phyloP scores from a whole-genome alignment of 2,888 invertebrate genomes.

The Zaprionus bogoriensis region DNA sequence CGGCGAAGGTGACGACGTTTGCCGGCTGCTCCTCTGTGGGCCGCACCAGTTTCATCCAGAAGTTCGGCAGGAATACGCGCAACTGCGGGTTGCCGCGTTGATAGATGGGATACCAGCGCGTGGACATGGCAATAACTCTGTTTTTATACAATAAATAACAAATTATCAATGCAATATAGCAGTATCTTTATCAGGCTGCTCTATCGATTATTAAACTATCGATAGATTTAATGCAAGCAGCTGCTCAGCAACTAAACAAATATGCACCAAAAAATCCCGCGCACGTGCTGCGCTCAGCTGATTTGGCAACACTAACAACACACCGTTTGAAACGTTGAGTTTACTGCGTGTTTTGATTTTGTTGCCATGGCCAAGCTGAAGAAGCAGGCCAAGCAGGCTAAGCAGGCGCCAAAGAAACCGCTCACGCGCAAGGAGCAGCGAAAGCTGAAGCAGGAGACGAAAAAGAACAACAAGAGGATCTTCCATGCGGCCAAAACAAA shows the following conservation, averaged over 20 bases:
- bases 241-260: not conserved
- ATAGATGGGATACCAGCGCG: conserved; percentile 92
- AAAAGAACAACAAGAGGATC: conserved; percentile 85
- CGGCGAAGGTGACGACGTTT: conserved; percentile 93
- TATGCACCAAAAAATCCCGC: conserved; percentile 46
- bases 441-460: conserved; percentile 88
- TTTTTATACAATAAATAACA: conserved; percentile 20
- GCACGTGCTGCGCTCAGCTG: conserved; percentile 50
- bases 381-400: conserved; percentile 28
- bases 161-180: not conserved
- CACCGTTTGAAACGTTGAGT: conserved; percentile 9
- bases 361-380: conserved; percentile 64
- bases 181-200: not conserved
- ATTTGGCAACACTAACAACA: conserved; percentile 39
- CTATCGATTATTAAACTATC: not conserved
- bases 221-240: not conserved
- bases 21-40: conserved; percentile 87
- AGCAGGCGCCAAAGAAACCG: conserved; percentile 38
- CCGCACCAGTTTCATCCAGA: conserved; percentile 96
- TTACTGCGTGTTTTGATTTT: conserved; percentile 2
- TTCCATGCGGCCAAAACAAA: conserved; percentile 77
- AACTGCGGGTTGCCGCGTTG: conserved; percentile 97
- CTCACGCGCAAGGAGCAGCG: conserved; percentile 87
- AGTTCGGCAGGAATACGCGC: conserved; percentile 96
- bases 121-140: conserved; percentile 72